A percentile compares a stretch with the other conserved stretches of the same genome.
These are phyloP conservation scores for Platyrinchus mystaceus DNA, from an alignment of 2,797 vertebrate species.

Conservation along the genomic window DNA sequence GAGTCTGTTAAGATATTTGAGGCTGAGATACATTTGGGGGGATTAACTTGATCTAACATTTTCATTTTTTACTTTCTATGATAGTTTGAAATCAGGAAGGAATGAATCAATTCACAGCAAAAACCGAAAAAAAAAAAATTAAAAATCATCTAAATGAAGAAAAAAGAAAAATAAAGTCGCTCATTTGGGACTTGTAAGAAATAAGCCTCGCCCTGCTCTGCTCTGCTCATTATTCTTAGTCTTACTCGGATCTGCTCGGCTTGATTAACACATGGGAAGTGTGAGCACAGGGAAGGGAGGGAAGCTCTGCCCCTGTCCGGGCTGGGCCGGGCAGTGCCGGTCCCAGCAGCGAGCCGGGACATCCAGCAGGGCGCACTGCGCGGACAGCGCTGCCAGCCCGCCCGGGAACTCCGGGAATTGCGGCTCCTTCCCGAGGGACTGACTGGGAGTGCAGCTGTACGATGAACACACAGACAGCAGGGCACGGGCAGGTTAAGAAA, in stretches of 20 bases:
- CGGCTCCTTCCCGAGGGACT: neutral
- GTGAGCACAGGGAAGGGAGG: accelerated
- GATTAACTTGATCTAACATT: neutral
- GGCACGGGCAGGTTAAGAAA: constrained; percentile 51
- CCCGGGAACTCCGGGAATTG: neutral
- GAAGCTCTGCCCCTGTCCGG: neutral
- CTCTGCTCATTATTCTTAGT: neutral
- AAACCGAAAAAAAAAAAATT: neutral
- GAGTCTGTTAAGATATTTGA: neutral
- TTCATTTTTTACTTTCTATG: neutral
- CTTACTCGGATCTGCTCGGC: neutral
- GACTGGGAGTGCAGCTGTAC: constrained; percentile 1
- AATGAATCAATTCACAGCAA: neutral
- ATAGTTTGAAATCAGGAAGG: neutral
- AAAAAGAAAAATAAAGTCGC: neutral
- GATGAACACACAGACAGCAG: neutral
- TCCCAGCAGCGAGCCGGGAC: neutral
- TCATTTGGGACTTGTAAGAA: neutral
- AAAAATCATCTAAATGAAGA: neutral
- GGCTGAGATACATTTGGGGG: neutral
- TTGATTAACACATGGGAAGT: accelerated
- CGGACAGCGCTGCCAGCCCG: neutral
- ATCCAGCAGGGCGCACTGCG: neutral
- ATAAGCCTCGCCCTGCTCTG: neutral
- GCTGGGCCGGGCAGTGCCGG: neutral